Evolutionary conservation across 2,797 vertebrate species (phyloP).

Genomic region (Sebastes melanostomus): DNA sequence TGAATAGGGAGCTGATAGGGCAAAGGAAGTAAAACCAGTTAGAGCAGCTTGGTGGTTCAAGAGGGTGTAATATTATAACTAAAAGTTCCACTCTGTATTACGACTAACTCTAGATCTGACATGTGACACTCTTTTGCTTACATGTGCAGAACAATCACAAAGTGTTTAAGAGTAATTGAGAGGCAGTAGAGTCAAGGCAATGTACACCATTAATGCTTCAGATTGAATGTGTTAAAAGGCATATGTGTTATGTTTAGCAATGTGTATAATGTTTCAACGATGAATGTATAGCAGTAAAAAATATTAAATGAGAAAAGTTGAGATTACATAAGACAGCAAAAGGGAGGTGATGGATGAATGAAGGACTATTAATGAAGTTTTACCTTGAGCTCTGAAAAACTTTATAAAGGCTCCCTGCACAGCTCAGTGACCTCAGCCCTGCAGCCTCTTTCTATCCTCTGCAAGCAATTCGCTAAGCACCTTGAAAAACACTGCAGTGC

Average conservation of each 20-base stretch:
- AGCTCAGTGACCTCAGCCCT: slow-evolving; percentile 21
- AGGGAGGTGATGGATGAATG: not conserved
- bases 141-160: not conserved
- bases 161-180: not conserved
- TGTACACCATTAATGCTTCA: not conserved
- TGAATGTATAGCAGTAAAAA: not conserved
- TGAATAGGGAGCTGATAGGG: not conserved
- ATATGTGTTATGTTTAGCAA: not conserved
- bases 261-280: not conserved
- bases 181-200: not conserved
- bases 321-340: not conserved
- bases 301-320: not conserved
- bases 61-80: not conserved
- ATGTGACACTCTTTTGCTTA: not conserved
- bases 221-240: not conserved
- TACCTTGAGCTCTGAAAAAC: slow-evolving; percentile 27
- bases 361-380: slow-evolving; percentile 3
- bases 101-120: not conserved
- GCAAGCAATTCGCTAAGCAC: slow-evolving; percentile 19
- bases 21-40: not conserved
- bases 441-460: not conserved
- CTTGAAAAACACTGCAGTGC: slow-evolving; percentile 36
- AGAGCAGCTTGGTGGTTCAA: not conserved
- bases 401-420: slow-evolving; percentile 9
- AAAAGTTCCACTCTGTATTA: not conserved